Percentiles rank a stretch among this genome's conserved stretches.
These are phyloP conservation scores for Salvator merianae DNA, from an alignment of 2,113 vertebrate genomes.

Conservation along the genomic window DNA sequence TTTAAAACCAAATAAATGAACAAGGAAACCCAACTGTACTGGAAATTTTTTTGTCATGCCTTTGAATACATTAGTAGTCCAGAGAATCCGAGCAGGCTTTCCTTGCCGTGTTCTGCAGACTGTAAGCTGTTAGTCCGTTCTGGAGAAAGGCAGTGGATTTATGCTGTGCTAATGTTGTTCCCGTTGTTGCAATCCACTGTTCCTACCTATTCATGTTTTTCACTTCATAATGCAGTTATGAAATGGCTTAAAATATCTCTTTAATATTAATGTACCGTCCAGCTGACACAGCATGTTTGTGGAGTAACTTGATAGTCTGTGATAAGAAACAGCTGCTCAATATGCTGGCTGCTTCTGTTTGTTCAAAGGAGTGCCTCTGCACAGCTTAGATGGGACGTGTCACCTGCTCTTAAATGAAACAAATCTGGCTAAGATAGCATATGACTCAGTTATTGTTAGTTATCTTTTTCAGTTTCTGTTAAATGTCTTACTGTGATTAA, in stretches of 20 bases:
- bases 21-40: neutral
- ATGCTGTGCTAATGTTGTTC: no score
- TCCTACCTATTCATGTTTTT: neutral
- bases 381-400: neutral
- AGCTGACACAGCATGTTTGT: neutral
- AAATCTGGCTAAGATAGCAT: neutral
- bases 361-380: neutral
- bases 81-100: neutral
- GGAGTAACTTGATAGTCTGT: neutral
- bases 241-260: neutral
- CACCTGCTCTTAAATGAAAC: neutral
- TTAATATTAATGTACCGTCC: neutral
- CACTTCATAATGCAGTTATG: neutral
- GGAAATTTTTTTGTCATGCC: neutral
- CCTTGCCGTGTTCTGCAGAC: no score
- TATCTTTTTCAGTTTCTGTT: neutral
- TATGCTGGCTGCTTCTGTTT: neutral
- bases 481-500: no score
- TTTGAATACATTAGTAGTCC: neutral
- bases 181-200: neutral
- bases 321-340: neutral
- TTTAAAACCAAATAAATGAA: neutral
- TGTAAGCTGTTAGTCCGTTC: no score
- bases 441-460: neutral
- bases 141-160: no score